Percentiles rank a stretch among this genome's conserved stretches.
These are phyloP conservation scores for Eidolon dupreanum DNA, from an alignment of 2,797 vertebrate genomes.

Conservation along the genomic window DNA sequence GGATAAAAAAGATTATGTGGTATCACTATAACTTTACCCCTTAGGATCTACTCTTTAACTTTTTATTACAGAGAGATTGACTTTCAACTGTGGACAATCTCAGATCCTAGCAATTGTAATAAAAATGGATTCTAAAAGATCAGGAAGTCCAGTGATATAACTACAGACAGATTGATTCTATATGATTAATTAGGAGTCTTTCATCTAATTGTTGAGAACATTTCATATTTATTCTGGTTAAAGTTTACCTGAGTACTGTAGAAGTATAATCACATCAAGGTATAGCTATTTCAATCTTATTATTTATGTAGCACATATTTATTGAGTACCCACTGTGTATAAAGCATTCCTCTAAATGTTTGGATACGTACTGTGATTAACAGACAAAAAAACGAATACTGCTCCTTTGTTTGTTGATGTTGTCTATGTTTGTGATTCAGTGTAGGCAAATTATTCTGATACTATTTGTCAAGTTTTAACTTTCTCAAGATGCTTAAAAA, in stretches of 20 bases:
- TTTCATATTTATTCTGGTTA: neutral
- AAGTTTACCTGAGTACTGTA: neutral
- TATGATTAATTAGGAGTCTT: neutral
- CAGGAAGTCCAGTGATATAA: neutral
- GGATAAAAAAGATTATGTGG: neutral
- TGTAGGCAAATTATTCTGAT: neutral
- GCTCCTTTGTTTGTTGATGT: neutral
- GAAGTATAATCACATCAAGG: neutral
- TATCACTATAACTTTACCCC: neutral
- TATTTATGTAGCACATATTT: neutral
- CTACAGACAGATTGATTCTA: neutral
- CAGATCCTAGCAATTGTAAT: neutral
- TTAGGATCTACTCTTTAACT: neutral
- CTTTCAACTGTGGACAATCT: neutral
- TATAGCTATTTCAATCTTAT: neutral
- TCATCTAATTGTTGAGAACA: neutral
- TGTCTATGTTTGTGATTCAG: neutral
- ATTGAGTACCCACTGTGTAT: neutral
- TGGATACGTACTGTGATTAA: neutral
- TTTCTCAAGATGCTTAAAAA: neutral
- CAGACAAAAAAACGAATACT: neutral
- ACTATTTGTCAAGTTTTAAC: neutral
- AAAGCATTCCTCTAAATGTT: neutral
- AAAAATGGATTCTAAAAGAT: neutral
- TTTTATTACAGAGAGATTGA: neutral